Conservation (phyloP, 2,888 invertebrate species). For the Conomelus anceps region DNA sequence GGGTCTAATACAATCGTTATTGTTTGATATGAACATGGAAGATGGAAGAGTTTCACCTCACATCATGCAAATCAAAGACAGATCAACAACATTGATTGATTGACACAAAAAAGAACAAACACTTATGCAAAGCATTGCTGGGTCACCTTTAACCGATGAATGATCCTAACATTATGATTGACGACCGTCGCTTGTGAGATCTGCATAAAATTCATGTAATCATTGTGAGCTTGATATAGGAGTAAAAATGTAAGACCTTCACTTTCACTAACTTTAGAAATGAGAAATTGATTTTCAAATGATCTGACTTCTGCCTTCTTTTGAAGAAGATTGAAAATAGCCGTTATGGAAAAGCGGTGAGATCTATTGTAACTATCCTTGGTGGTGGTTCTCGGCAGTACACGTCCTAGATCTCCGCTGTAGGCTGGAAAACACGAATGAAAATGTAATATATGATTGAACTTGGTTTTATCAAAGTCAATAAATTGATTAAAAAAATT, state of each 20-base stretch:
- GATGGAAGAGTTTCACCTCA: neutral
- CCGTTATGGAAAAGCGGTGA: too few species aligned
- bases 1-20: neutral
- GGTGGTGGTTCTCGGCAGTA: too few species aligned
- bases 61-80: neutral
- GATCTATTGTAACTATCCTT: too few species aligned
- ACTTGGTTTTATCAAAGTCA: too few species aligned
- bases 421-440: too few species aligned
- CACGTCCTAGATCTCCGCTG: too few species aligned
- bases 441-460: too few species aligned
- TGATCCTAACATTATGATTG: neutral
- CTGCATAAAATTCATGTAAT: too few species aligned
- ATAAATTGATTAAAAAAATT: too few species aligned
- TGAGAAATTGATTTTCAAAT: too few species aligned
- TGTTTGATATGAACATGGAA: neutral
- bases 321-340: too few species aligned
- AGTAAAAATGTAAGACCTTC: neutral
- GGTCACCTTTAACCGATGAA: neutral
- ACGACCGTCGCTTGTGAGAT: neutral
- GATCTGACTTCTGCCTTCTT: too few species aligned
- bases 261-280: neutral
- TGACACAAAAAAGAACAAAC: neutral
- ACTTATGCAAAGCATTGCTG: neutral
- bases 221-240: neutral
- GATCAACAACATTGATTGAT: neutral